Conservation (phyloP, 92 coral and sea anemone species). For the Montipora capitata region DNA sequence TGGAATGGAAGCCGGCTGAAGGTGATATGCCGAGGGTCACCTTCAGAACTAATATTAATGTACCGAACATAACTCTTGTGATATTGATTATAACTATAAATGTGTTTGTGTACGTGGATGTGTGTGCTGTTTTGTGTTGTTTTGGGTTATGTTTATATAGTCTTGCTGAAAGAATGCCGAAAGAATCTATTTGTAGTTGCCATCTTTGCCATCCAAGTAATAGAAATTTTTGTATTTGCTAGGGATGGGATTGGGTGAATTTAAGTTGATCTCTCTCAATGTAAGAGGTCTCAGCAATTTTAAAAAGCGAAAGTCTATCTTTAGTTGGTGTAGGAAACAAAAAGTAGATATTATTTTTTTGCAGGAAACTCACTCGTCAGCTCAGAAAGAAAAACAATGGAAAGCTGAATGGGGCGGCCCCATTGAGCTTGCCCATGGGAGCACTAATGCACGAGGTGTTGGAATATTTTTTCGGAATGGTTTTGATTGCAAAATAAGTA, state of each 20-base stretch:
- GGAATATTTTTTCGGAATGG: no score
- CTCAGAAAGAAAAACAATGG: constrained; percentile 11
- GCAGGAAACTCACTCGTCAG: background rate
- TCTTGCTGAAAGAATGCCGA: background rate
- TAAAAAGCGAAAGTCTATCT: background rate
- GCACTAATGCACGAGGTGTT: constrained; percentile 31
- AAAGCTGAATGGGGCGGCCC: constrained; percentile 32
- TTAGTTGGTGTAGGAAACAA: constrained; percentile 4
- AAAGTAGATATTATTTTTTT: constrained; percentile 5
- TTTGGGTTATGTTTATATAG: background rate
- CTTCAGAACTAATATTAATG: background rate
- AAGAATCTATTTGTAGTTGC: background rate
- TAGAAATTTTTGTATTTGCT: background rate
- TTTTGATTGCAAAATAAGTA: constrained; percentile 26
- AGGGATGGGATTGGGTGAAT: constrained; percentile 11
- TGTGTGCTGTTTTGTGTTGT: background rate
- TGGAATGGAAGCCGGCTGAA: background rate
- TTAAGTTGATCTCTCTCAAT: background rate
- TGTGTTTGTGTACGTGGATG: background rate
- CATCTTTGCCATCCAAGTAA: background rate
- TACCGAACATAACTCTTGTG: background rate
- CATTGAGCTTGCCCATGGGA: constrained; percentile 45
- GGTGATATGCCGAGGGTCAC: background rate
- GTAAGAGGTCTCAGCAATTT: background rate
- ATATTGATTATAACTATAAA: background rate